Conservation (phyloP, 1,140 invertebrate genomes). For the Archegozetes longisetosus region DNA sequence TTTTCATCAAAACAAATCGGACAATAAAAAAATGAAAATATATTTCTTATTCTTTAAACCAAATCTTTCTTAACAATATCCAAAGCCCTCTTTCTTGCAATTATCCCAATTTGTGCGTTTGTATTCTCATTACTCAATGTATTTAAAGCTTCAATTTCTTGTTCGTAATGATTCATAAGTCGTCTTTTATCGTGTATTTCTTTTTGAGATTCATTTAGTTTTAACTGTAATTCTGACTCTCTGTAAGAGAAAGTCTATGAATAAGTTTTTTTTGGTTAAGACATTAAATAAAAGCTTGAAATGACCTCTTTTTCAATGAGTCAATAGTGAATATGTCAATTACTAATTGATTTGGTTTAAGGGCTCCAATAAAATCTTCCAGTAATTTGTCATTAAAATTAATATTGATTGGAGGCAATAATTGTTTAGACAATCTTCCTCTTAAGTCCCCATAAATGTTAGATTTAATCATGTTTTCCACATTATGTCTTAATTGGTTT, state of each 20-base stretch:
- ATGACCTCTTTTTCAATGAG: conserved; percentile 23
- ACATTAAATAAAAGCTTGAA: too few relatives aligned
- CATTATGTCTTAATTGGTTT: conserved; percentile 23
- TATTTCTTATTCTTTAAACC: too few relatives aligned
- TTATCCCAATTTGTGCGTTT: neutral
- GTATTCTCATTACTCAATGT: neutral
- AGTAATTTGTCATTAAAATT: conserved; percentile 66
- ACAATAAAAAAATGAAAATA: too few relatives aligned
- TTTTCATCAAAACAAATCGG: too few relatives aligned
- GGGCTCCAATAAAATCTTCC: conserved; percentile 39
- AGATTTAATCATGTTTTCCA: conserved; percentile 27
- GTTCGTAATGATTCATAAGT: conserved; percentile 27
- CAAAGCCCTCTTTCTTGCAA: conserved; percentile 18
- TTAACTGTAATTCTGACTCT: conserved; percentile 52
- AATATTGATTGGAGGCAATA: conserved; percentile 43
- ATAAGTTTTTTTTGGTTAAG: too few relatives aligned
- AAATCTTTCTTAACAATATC: conserved; percentile 35
- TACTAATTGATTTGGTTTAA: conserved; percentile 61
- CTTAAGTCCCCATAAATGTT: conserved; percentile 29
- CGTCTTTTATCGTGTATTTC: conserved; percentile 28
- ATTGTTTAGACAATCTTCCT: conserved; percentile 23
- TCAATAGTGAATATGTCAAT: conserved; percentile 73
- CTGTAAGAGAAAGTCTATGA: too few relatives aligned
- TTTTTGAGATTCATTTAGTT: conserved; percentile 40
- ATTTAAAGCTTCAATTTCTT: conserved; percentile 21